Evolutionary conservation across 2,888 invertebrate species (phyloP), one percentile per base, ranked within the genome.

Genomic region (Tipula confusa): DNA sequence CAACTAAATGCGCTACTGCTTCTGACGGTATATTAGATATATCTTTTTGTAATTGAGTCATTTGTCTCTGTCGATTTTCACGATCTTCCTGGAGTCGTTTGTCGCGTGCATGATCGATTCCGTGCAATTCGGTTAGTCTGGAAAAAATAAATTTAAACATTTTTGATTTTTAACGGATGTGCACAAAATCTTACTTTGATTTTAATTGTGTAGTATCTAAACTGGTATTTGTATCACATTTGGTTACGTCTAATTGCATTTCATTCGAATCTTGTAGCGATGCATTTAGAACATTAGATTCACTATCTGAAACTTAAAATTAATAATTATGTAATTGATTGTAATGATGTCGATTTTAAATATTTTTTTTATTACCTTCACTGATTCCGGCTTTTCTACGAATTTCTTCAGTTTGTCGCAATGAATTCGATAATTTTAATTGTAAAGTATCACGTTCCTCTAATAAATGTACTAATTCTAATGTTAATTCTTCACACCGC

Each of bases 381-480:
- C n/a, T 48, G 1, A 83, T 83, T 7, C 84, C 84, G 33, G 84
- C 64, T 83, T 85, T 86, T 29, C 83, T 91, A 87, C 89, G 88
- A 84, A 92, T 86, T 24, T 92, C 92, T 88, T 96, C 96, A 86
- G 93, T 93, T 43, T 94, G 92, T 80, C 96, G 91, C 84, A 97
- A 90, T 9, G 95, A 94, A 87, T 95, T 95, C 0, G 96, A 96
- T 6, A 97, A 89, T 85, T 95, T 93, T 84, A 97, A 89, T 87
- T 97, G 97, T 83, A 97, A 89, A 0, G 95, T 95, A 87, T 97
- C 97, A 83, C 97, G 91, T 88, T 97, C 97, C 88, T 96, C 96
- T 82, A 97, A 89, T 81, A 97, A 89, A 88, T 94, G 94, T 85
- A 95, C 95, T 83, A 97, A 90, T 88, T 97, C 97, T 86, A 95